Conservation (phyloP, 2,797 vertebrate species). For the Smutsia gigantea region DNA sequence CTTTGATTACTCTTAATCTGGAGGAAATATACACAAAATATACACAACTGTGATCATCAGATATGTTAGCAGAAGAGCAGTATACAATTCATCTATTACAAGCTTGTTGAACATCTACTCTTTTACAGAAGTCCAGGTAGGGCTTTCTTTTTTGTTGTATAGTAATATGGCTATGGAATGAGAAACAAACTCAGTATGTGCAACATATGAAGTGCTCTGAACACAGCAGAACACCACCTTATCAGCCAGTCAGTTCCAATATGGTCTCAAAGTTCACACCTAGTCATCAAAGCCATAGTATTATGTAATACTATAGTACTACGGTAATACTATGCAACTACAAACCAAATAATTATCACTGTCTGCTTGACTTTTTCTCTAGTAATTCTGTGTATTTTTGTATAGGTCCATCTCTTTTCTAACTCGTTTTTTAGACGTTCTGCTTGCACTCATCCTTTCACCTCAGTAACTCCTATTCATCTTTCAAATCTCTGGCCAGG, state of each 20-base stretch:
- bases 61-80: background rate
- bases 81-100: background rate
- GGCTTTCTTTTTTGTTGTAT: background rate
- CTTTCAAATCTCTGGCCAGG: background rate
- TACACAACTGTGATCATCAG: background rate
- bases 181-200: background rate
- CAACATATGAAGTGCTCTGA: background rate
- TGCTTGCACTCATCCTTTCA: background rate
- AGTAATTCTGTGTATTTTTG: background rate
- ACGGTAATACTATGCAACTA: background rate
- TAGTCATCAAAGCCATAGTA: background rate
- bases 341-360: background rate
- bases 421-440: background rate
- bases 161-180: background rate
- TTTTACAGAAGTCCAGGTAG: background rate
- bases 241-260: background rate
- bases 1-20: background rate
- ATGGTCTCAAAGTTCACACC: background rate
- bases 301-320: background rate
- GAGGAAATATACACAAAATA: background rate
- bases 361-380: background rate
- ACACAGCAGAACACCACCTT: background rate
- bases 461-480: background rate
- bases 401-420: background rate
- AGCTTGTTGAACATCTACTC: background rate